These are phyloP conservation scores for Nemopilema nomurai DNA, from an alignment of 30 jellyfish, hydroid and myxozoan species.

Conservation along the genomic window DNA sequence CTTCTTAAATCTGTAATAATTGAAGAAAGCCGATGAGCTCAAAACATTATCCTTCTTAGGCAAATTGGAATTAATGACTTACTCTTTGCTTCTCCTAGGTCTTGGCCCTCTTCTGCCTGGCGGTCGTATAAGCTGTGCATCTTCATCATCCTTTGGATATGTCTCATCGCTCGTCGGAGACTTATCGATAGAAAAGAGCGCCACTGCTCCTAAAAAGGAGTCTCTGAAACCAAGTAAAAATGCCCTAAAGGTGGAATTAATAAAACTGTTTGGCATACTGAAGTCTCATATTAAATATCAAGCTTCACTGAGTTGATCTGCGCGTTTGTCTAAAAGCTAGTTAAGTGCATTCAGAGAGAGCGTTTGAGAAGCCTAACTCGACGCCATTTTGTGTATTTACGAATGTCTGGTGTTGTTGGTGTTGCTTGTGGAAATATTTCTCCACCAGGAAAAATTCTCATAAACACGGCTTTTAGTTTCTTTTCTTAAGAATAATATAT, in stretches of 20 bases:
- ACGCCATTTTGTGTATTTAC: background rate
- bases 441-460: too few relatives aligned
- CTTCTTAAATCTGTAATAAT: too few relatives aligned
- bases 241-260: constrained; percentile 41
- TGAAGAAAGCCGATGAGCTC: background rate
- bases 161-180: constrained; percentile 16
- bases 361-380: background rate
- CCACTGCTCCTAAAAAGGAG: constrained; percentile 80
- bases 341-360: background rate
- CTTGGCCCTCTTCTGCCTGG: constrained; percentile 76
- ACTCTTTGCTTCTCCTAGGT: constrained; percentile 55
- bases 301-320: background rate
- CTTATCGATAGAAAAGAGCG: constrained; percentile 72
- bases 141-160: background rate
- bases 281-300: background rate
- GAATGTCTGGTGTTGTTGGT: background rate
- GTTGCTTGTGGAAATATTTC: background rate
- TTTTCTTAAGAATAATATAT: too few relatives aligned
- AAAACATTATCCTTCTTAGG: too few relatives aligned
- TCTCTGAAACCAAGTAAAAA: constrained; percentile 81
- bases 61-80: background rate
- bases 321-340: background rate
- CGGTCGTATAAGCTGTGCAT: constrained; percentile 47
- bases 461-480: too few relatives aligned
- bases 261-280: constrained; percentile 30